Base-by-base conservation (phyloP, 2,797 vertebrate genomes). In the Pterois miles region DNA sequence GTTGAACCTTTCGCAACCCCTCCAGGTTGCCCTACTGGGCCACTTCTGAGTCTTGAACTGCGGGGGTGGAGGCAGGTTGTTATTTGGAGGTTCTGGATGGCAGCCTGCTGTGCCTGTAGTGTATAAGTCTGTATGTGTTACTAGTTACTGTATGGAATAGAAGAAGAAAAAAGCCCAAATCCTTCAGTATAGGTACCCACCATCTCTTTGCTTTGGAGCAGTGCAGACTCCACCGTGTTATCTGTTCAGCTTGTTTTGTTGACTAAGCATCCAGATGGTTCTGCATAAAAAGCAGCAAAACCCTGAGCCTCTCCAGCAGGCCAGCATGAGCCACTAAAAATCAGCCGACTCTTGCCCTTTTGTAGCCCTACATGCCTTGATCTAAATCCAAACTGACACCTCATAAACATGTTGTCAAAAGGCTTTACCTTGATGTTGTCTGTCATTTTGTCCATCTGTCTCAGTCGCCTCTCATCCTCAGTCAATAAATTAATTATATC, bases 331-430 rank as follows among this genome's bases (percentile, higher is more conserved):
- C 68, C 56, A 40, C 53, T 50, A 76, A 34, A 78, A 81, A 73
- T 59, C 50, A 16, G 60, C 76, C 80, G 63, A 50, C 43, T 38
- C 29, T 70, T 72, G 83, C 76, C 84, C 85, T 87, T 82, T 78
- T 23, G 25, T 59, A 86, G 82, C 71, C 82, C 76, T 29, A 68
- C 48, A 43, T 74, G 78, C 71, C 65, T 84, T 93, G 92, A 94
- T 92, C 79, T 84, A 91, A 92, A 94, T 91, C 83, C 69, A 89
- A 87, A 82, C 82, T 91, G 94, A 94, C 94, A 90, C 85, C 81
- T 93, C 92, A 92, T 94, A 91, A 94, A 92, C 92, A 93, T 88
- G 76, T 91, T 92, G 93, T 95, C 93, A 94, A 85, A 94, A 88
- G 80, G 86, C 76, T 84, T 94, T 90, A 93, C 84, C 91, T 92